A percentile compares a stretch with the other conserved stretches of the same genome.
These are phyloP conservation scores for Zootoca vivipara DNA, from an alignment of 2,113 vertebrate genomes.

Conservation along the genomic window DNA sequence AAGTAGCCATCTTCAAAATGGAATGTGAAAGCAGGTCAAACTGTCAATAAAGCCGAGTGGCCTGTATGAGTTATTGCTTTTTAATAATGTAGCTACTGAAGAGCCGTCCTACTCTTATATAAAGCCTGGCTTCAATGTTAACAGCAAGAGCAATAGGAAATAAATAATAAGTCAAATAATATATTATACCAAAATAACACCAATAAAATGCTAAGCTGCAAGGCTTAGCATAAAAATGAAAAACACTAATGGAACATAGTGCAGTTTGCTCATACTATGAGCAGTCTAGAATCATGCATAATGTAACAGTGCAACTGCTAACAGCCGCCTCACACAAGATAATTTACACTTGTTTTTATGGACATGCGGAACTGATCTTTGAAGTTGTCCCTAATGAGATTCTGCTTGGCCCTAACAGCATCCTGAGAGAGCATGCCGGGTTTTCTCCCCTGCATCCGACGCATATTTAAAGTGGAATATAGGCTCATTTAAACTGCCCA, in stretches of 20 bases:
- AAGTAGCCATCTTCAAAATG: conserved; percentile 34
- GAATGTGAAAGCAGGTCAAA: conserved; percentile 35
- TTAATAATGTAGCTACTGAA: conserved; percentile 28
- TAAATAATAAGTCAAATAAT: conserved; percentile 64
- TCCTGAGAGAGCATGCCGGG: conserved; percentile 77
- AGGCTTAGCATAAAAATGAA: conserved; percentile 68
- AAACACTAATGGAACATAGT: conserved; percentile 49
- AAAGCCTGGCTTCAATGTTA: conserved; percentile 46
- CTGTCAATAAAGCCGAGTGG: not conserved
- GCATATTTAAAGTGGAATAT: conserved; percentile 73
- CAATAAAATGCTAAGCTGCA: conserved; percentile 68
- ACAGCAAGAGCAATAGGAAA: conserved; percentile 52
- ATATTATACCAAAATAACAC: conserved; percentile 58
- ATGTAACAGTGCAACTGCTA: conserved; percentile 79
- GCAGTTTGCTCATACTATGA: conserved; percentile 55
- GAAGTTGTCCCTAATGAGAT: conserved; percentile 85
- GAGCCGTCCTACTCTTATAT: conserved; percentile 52
- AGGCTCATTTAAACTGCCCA: conserved; percentile 68
- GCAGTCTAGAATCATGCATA: conserved; percentile 79
- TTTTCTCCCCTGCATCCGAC: conserved; percentile 73
- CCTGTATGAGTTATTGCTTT: conserved; percentile 1
- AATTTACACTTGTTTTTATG: conserved; percentile 86
- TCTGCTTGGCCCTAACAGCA: conserved; percentile 80
- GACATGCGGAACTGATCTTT: conserved; percentile 82
- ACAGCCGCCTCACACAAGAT: conserved; percentile 82